Evolutionary conservation across 2,113 vertebrate species (phyloP), one percentile per base, ranked within the genome.

Genomic region (Equus quagga): DNA sequence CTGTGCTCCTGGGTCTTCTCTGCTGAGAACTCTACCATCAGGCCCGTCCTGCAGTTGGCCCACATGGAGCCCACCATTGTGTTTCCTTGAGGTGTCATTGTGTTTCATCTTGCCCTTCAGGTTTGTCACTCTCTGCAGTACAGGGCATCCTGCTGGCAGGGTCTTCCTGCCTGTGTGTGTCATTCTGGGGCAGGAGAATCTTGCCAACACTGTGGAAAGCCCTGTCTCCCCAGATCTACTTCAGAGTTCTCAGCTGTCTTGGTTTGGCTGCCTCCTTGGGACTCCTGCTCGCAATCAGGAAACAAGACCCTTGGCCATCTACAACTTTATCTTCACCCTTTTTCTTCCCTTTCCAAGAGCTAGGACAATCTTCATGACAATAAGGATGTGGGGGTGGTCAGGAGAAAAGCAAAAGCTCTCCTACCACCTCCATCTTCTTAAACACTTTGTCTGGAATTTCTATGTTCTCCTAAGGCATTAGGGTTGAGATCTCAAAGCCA

Each of bases 21-120:
- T 0, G 0, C 21, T 11, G 24, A 41, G 81, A 8, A 9, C 10
- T 17, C 62, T 0, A 0, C 8, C 3, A 15, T 23, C 13, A 8
- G 0, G 24, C 26, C 18, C 0, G 0, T 3, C 44, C 28, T 1
- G 26, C 21, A 4, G 1, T 2, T 41, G 0, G 28, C 28, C 73
- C 31, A 2, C 1, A 1, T 8, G 36, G 65, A 64, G 21, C 23
- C 15, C 2, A 17, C 13, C 58, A 31, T 9, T 0, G 23, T 31
- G 24, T 86, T 8, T 56, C 83, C 4, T 2, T 44, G 41, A 62
- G 12, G 51, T 8, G 2, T 51, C 23, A n/a, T 10, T 2, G 1
- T 1, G 41, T 28, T 15, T n/a, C n/a, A 8, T 17, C 18, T 41
- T 1, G 9, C 8, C 6, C 31, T 49, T 6, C 2, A 5, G 26